A percentile compares a stretch with the other conserved stretches of the same genome.
These are phyloP conservation scores for Indicator indicator DNA, from an alignment of 2,113 vertebrate species.

Conservation along the genomic window DNA sequence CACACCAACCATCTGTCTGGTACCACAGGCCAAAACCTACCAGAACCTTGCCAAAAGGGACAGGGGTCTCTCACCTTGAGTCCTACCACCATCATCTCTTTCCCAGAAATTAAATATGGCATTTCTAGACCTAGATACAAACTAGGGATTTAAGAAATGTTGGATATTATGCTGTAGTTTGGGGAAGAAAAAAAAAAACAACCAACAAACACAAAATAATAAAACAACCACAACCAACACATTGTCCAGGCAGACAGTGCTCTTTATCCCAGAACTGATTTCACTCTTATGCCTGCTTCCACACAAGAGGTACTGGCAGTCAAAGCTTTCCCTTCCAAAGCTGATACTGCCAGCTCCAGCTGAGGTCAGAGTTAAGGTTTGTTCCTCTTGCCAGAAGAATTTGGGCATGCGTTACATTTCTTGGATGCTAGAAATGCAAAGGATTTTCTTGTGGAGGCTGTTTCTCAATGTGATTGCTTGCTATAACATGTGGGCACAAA, in stretches of 20 bases:
- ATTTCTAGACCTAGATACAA: not conserved
- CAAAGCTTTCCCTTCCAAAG: constrained; percentile 14
- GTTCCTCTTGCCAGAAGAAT: constrained; percentile 27
- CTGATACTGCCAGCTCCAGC: not conserved
- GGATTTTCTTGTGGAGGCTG: constrained; percentile 63
- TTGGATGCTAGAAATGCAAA: constrained; percentile 58
- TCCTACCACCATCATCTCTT: not conserved
- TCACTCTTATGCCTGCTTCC: not conserved
- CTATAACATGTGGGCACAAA: constrained; percentile 65
- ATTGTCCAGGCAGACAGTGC: not conserved
- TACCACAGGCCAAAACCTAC: constrained; percentile 21
- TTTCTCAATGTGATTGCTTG: constrained; percentile 28
- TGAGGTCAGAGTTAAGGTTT: constrained; percentile 48
- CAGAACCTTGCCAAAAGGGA: constrained; percentile 24
- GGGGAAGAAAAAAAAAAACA: not conserved
- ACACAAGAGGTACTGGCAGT: not conserved
- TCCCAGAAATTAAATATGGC: not conserved
- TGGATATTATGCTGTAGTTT: not conserved
- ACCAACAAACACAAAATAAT: too few species aligned
- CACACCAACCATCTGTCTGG: constrained; percentile 41
- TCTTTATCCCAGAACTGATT: not conserved
- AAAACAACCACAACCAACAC: too few species aligned
- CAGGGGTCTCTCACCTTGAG: not conserved
- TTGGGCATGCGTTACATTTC: constrained; percentile 21
- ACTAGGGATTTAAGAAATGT: not conserved